These are phyloP conservation scores for Strigops habroptila DNA, from an alignment of 2,113 vertebrate species.

Conservation along the genomic window DNA sequence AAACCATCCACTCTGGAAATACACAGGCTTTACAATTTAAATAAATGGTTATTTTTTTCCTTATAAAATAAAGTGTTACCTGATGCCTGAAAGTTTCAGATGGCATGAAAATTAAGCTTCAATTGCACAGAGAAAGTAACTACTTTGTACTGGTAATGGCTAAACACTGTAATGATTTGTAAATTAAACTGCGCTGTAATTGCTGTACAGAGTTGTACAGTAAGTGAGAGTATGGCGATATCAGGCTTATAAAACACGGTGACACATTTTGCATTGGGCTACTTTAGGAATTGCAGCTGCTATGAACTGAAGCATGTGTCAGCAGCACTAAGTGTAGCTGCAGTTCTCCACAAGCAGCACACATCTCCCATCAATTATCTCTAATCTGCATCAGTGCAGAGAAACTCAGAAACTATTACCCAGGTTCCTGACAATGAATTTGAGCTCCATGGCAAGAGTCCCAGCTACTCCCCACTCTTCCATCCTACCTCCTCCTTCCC, in stretches of 20 bases:
- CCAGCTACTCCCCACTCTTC: not conserved
- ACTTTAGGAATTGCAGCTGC: not conserved
- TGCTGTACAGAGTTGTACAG: not conserved
- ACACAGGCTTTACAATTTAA: constrained; percentile 57
- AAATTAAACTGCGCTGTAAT: constrained; percentile 43
- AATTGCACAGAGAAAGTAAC: constrained; percentile 55
- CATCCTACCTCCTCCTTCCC: not conserved
- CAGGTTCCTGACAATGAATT: not conserved
- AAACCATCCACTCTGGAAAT: constrained; percentile 33
- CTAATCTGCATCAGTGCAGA: not conserved
- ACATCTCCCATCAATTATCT: not conserved
- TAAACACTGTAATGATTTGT: constrained; percentile 44
- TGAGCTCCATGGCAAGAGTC: not conserved
- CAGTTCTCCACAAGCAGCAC: not conserved
- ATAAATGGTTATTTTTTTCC: constrained; percentile 54
- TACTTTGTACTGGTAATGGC: constrained; percentile 43
- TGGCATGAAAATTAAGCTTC: constrained; percentile 53
- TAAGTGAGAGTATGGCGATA: not conserved
- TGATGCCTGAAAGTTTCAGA: constrained; percentile 49
- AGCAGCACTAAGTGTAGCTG: not conserved
- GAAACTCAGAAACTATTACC: not conserved
- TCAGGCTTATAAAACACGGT: not conserved
- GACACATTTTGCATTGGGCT: not conserved
- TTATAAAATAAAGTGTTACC: constrained; percentile 57
- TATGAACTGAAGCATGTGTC: not conserved